Conservation (phyloP, 2,797 vertebrate species). For the Melanotaenia parkinsoni region DNA sequence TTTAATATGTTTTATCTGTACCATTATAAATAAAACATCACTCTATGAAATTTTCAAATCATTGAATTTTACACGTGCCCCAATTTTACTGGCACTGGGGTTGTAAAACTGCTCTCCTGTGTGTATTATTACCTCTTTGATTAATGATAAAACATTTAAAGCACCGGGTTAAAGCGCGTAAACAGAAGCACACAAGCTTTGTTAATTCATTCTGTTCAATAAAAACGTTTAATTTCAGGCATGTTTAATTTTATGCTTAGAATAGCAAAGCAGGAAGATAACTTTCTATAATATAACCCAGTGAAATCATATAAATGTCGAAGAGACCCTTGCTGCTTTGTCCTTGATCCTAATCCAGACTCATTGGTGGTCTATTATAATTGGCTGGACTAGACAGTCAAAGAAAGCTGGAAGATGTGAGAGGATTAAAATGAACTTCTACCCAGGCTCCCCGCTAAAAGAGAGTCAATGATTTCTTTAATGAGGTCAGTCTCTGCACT, state of each 20-base stretch:
- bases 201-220: not conserved
- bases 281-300: constrained; percentile 2
- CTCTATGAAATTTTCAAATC: no score
- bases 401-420: constrained; percentile 12
- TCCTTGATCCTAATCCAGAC: constrained; percentile 34
- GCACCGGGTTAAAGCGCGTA: not conserved
- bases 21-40: no score
- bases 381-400: constrained; percentile 17
- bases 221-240: constrained; percentile 8
- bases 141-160: not conserved
- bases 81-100: no score
- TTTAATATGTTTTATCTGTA: no score
- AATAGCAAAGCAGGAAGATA: constrained; percentile 10
- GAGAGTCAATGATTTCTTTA: constrained; percentile 30
- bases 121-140: not conserved
- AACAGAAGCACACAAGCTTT: not conserved
- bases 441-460: constrained; percentile 9
- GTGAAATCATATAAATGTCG: constrained; percentile 8
- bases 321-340: constrained; percentile 1
- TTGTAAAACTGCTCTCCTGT: not conserved
- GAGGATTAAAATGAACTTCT: constrained; percentile 35
- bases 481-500: constrained; percentile 25
- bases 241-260: not conserved
- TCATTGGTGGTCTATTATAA: constrained; percentile 30
- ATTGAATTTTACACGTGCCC: no score